phyloP scores from a whole-genome alignment of 1,140 invertebrate genomes.

The Eriosoma lanigerum region DNA sequence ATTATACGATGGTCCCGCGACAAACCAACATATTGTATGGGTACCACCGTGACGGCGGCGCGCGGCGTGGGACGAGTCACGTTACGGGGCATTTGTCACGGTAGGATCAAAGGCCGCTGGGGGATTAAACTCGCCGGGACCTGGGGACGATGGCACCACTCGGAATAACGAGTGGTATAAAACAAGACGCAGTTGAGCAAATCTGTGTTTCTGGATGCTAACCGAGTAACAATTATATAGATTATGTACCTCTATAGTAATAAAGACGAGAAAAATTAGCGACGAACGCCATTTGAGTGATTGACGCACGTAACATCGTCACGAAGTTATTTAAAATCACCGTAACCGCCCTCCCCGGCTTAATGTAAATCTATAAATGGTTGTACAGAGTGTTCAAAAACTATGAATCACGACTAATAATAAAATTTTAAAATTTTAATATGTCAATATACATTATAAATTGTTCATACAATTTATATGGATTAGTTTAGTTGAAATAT shows the following conservation, averaged over 20 bases:
- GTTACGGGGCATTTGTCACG: slow-evolving; percentile 48
- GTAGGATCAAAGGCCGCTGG: slow-evolving; percentile 45
- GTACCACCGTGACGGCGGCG: background rate
- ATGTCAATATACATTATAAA: no score
- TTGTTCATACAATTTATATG: no score
- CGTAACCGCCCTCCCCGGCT: no score
- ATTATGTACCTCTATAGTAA: no score
- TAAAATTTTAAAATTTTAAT: no score
- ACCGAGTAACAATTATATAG: no score
- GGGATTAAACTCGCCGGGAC: slow-evolving; percentile 22
- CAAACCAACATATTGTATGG: slow-evolving; percentile 9
- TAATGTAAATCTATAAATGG: no score
- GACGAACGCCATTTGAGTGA: background rate
- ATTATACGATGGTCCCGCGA: slow-evolving; percentile 10
- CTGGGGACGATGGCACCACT: slow-evolving; percentile 4
- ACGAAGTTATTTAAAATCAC: no score
- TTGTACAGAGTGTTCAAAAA: no score
- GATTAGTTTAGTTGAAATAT: no score
- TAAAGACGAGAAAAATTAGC: background rate
- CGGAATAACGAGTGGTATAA: slow-evolving; percentile 15
- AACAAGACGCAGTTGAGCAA: background rate
- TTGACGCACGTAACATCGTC: no score
- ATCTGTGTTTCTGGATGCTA: background rate
- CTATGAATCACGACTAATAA: no score
- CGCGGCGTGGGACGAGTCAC: background rate